These are phyloP conservation scores for Geophilus truncorum DNA, from an alignment of 2,888 invertebrate species.

Conservation along the genomic window DNA sequence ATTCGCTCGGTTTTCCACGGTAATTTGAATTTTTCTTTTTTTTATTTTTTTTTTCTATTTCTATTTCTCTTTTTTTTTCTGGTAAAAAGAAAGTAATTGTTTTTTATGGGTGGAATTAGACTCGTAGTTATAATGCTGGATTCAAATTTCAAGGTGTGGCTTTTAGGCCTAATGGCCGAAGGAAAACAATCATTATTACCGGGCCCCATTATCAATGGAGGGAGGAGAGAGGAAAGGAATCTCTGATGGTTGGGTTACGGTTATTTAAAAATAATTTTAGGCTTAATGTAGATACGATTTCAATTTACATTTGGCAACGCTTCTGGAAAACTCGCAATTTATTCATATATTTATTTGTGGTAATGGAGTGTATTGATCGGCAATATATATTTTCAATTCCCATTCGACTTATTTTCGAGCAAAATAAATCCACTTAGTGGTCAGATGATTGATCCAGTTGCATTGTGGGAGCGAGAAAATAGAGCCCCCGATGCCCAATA, in stretches of 20 bases:
- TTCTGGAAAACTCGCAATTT: no score
- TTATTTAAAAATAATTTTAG: no score
- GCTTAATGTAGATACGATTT: no score
- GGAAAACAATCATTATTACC: not conserved
- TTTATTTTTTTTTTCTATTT: not conserved
- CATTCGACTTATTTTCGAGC: not conserved
- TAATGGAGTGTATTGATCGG: not conserved
- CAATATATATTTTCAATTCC: not conserved
- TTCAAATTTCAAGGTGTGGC: not conserved
- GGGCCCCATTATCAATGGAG: not conserved
- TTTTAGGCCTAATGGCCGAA: not conserved
- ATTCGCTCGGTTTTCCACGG: not conserved
- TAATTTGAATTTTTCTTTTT: not conserved
- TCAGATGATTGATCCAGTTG: constrained; percentile 23
- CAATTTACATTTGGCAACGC: no score
- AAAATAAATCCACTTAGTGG: not conserved
- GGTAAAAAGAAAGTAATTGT: not conserved
- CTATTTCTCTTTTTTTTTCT: not conserved
- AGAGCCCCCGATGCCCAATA: not conserved
- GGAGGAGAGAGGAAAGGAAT: not conserved
- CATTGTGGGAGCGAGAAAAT: not conserved
- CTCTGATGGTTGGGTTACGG: no score
- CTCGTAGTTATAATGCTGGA: not conserved
- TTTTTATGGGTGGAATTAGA: not conserved
- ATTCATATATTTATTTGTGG: not conserved